These are phyloP conservation scores for Gracilinanus agilis DNA, from an alignment of 2,113 vertebrate species.

Conservation along the genomic window DNA sequence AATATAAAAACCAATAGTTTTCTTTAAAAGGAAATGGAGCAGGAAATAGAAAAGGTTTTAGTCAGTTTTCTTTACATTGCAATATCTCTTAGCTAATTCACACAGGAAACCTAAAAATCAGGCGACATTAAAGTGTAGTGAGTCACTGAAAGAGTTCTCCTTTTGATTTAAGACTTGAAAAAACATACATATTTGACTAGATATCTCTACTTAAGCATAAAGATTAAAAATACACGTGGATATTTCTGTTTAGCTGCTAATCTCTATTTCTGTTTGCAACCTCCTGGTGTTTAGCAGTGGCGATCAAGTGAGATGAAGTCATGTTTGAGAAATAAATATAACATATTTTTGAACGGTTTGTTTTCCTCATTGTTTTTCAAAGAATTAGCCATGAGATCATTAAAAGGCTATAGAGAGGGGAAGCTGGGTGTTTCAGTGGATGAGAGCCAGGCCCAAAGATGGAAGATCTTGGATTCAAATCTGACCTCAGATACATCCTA, in stretches of 20 bases:
- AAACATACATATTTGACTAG: slow-evolving; percentile 38
- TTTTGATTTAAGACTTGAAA: slow-evolving; percentile 9
- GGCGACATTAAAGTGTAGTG: slow-evolving; percentile 61
- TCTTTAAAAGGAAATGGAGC: slow-evolving; percentile 60
- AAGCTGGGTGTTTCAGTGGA: too few relatives aligned
- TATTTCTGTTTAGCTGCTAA: slow-evolving; percentile 44
- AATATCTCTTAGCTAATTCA: slow-evolving; percentile 70
- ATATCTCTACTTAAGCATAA: slow-evolving; percentile 37
- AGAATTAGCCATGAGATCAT: slow-evolving; percentile 39
- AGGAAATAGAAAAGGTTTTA: slow-evolving; percentile 67
- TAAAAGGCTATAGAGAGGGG: slow-evolving; percentile 28
- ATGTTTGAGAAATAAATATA: slow-evolving; percentile 43
- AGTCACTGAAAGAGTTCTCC: slow-evolving; percentile 63
- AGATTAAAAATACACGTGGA: slow-evolving; percentile 49
- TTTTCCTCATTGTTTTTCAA: slow-evolving; percentile 26
- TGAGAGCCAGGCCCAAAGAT: too few relatives aligned
- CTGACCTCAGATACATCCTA: too few relatives aligned
- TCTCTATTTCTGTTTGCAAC: slow-evolving; percentile 6
- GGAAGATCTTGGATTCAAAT: too few relatives aligned
- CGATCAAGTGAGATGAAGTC: slow-evolving; percentile 45
- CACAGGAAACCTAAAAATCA: slow-evolving; percentile 69
- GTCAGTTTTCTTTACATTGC: slow-evolving; percentile 54
- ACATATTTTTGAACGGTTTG: slow-evolving; percentile 46
- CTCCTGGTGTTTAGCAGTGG: slow-evolving; percentile 25
- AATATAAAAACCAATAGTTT: slow-evolving; percentile 39